Percentiles rank a stretch among this genome's conserved stretches.
These are phyloP conservation scores for Lysandra bellargus DNA, from an alignment of 2,888 invertebrate species.

Conservation along the genomic window DNA sequence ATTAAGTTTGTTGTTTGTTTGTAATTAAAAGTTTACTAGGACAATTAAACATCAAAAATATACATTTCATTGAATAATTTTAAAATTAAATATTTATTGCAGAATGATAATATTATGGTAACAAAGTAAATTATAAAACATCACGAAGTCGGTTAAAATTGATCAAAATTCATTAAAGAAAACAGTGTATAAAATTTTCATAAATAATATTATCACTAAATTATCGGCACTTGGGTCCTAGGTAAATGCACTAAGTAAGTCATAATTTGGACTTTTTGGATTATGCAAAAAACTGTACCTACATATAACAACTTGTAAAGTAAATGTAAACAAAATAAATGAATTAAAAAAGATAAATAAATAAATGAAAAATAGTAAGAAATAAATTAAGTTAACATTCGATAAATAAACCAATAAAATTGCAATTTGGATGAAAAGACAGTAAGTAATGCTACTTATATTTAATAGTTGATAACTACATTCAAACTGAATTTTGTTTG, in stretches of 20 bases:
- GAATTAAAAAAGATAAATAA: too few species aligned
- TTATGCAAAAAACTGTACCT: background rate
- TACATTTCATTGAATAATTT: background rate
- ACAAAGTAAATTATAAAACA: background rate
- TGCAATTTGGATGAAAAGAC: too few species aligned
- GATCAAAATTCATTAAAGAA: background rate
- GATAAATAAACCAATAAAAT: too few species aligned
- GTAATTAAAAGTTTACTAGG: background rate
- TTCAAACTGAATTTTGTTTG: background rate
- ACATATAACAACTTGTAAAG: background rate
- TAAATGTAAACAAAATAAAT: background rate
- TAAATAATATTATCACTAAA: constrained; percentile 20
- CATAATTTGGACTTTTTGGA: constrained; percentile 15
- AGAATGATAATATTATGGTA: background rate
- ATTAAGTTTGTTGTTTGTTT: too few species aligned
- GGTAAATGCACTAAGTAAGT: constrained; percentile 5
- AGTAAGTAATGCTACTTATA: too few species aligned
- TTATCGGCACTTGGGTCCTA: constrained; percentile 14
- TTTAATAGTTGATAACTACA: too few species aligned
- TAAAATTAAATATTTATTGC: constrained; percentile 1
- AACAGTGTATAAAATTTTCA: background rate
- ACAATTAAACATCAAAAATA: background rate
- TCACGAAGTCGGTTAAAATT: background rate
- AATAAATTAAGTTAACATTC: background rate
- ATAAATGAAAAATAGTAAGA: background rate